Conservation (phyloP, 2,888 invertebrate species). For the Dioctria rufipes region DNA sequence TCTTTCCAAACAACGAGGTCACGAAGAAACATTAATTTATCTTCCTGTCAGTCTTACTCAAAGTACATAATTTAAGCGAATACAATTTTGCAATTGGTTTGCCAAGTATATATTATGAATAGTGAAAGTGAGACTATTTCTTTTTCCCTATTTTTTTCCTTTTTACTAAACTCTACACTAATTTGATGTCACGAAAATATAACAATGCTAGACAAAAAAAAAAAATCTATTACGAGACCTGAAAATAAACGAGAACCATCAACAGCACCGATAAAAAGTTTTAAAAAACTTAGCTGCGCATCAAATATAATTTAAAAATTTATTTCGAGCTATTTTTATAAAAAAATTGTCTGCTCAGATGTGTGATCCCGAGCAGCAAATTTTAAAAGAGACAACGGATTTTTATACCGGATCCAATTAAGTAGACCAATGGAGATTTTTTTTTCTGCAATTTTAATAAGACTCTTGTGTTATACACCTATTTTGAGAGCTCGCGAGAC, state of each 20-base stretch:
- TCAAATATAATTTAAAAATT: conserved; percentile 40
- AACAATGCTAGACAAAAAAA: conserved; percentile 11
- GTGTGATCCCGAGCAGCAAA: background rate
- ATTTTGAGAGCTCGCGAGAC: too few relatives aligned
- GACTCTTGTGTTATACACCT: too few relatives aligned
- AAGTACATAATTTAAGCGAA: background rate
- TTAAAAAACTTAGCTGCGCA: conserved; percentile 20
- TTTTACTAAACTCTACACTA: background rate
- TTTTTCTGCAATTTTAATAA: too few relatives aligned
- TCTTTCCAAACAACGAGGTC: background rate
- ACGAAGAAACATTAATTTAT: conserved; percentile 12
- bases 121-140: background rate
- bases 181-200: conserved; percentile 15
- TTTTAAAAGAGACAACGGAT: background rate
- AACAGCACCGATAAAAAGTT: background rate
- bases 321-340: conserved; percentile 35
- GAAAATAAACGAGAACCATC: conserved; percentile 38
- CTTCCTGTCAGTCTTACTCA: conserved; percentile 19
- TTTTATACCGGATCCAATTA: background rate
- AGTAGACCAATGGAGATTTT: background rate
- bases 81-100: conserved; percentile 2
- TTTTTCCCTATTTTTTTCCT: conserved; percentile 13
- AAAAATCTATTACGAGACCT: conserved; percentile 29
- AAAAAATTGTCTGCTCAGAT: conserved; percentile 22
- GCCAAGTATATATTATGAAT: conserved; percentile 1